phyloP scores from a whole-genome alignment of 2,888 invertebrate genomes.

The Eutolmus rufibarbis region DNA sequence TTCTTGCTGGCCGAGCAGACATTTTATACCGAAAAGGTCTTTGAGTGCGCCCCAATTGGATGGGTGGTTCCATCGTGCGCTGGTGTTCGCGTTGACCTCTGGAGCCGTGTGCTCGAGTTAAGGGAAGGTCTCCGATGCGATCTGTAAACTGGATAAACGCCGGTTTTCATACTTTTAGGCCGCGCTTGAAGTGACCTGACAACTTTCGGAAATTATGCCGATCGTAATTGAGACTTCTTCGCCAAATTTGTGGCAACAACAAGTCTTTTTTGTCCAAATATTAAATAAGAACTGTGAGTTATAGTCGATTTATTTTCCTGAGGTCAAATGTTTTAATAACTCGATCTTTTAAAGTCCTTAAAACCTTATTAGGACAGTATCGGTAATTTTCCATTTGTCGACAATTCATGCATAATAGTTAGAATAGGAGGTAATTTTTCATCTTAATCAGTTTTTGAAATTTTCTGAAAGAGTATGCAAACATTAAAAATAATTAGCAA shows the following conservation, averaged over 20 bases:
- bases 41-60: neutral
- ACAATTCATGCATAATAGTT: too few species aligned
- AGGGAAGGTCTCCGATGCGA: neutral
- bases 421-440: too few species aligned
- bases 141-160: neutral
- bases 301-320: neutral
- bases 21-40: slow-evolving; percentile 43
- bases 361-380: too few species aligned
- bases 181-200: neutral
- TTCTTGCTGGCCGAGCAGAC: neutral
- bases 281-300: neutral
- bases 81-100: neutral
- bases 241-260: neutral
- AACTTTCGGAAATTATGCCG: neutral
- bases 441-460: too few species aligned
- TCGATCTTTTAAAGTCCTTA: neutral
- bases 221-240: neutral
- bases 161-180: neutral
- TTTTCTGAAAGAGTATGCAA: too few species aligned
- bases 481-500: too few species aligned
- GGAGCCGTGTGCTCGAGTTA: neutral
- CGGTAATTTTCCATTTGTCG: too few species aligned
- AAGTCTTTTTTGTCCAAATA: neutral
- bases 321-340: neutral
- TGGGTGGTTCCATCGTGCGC: neutral